A percentile compares a stretch with the other conserved stretches of the same genome.
These are phyloP conservation scores for Phyllostomus discolor DNA, from an alignment of 2,113 vertebrate genomes.

Conservation along the genomic window DNA sequence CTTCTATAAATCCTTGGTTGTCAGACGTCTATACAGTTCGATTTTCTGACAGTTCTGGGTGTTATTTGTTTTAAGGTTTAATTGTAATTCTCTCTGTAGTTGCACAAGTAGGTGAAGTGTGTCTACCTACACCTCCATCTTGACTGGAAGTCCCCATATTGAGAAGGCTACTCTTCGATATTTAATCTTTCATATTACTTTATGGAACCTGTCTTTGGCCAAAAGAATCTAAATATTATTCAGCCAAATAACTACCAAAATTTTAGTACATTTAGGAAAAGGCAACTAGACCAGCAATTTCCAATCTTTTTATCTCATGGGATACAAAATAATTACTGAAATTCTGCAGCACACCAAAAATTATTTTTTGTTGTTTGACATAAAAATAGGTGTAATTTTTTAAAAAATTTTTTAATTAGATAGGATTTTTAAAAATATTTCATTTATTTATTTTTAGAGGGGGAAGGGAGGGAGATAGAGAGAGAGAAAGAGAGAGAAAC, in stretches of 20 bases:
- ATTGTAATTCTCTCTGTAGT: no score
- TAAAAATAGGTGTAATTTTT: background rate
- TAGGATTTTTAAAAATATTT: no score
- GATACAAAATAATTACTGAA: background rate
- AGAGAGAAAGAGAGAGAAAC: no score
- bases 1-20: no score
- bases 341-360: background rate
- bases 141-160: background rate
- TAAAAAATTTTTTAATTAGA: no score
- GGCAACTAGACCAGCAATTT: background rate
- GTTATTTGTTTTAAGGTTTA: no score
- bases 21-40: no score
- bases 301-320: background rate
- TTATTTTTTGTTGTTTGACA: background rate
- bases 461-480: no score
- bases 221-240: background rate
- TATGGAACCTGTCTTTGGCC: background rate
- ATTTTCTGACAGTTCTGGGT: no score
- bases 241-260: background rate
- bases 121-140: no score
- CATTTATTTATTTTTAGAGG: no score
- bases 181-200: background rate
- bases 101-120: no score
- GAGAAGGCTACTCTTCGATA: background rate
- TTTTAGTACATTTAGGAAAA: background rate